Percentiles rank a stretch among this genome's conserved stretches.
Evolutionary conservation across 2,797 vertebrate genomes (phyloP).

Genomic region (Myotis pilosus): DNA sequence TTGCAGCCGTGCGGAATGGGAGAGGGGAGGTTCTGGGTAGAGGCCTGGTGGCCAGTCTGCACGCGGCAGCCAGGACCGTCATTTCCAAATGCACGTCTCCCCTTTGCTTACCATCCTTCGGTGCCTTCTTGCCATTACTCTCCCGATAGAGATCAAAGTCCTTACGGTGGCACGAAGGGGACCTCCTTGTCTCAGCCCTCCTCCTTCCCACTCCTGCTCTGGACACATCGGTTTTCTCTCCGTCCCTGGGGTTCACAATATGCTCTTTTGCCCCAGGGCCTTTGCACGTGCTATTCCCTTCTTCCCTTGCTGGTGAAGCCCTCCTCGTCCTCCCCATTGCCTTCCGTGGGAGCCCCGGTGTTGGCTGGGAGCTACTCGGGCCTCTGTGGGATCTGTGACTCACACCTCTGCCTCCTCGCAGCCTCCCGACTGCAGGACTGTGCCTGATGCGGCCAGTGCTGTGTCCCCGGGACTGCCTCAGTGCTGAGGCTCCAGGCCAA

Average conservation of each 20-base stretch:
- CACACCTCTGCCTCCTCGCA: background rate
- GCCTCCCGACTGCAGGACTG: background rate
- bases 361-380: background rate
- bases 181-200: background rate
- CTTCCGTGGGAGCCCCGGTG: background rate
- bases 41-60: background rate
- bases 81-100: background rate
- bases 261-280: background rate
- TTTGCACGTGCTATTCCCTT: background rate
- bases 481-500: background rate
- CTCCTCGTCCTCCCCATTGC: background rate
- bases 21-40: background rate
- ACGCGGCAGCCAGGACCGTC: fast-evolving
- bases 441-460: background rate
- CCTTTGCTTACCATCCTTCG: background rate
- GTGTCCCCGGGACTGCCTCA: background rate
- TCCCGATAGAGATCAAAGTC: background rate
- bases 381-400: background rate
- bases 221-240: background rate
- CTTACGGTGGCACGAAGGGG: background rate
- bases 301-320: background rate
- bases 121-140: background rate
- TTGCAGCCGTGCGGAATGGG: fast-evolving
- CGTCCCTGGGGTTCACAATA: background rate
- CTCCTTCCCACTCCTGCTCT: background rate